These are phyloP conservation scores for Zaprionus lineosus DNA, from an alignment of 2,888 invertebrate genomes.

Conservation along the genomic window DNA sequence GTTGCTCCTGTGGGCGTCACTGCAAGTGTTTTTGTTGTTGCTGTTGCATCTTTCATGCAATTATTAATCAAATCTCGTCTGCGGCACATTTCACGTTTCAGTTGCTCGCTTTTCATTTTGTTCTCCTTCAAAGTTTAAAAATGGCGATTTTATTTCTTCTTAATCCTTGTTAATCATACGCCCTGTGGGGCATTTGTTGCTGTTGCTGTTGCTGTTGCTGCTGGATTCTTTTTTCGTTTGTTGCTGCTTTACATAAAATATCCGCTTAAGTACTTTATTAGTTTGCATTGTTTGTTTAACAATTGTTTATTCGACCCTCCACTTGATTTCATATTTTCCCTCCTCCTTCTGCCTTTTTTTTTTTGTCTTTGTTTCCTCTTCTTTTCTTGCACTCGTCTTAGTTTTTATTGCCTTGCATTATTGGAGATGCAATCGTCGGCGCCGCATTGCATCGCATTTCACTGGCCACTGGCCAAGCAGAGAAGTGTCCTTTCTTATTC, in stretches of 20 bases:
- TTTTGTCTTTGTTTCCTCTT: too few relatives aligned
- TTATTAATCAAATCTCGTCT: slow-evolving; percentile 51
- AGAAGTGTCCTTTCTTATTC: slow-evolving; percentile 3
- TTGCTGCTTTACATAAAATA: slow-evolving; percentile 43
- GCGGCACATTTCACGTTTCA: slow-evolving; percentile 45
- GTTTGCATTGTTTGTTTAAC: slow-evolving; percentile 64
- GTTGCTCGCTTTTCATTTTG: slow-evolving; percentile 42
- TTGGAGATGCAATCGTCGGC: slow-evolving; percentile 19
- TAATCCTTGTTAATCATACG: slow-evolving; percentile 63
- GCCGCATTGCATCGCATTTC: slow-evolving; percentile 20
- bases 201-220: slow-evolving; percentile 35
- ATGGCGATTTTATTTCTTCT: slow-evolving; percentile 9
- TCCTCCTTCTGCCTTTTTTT: too few relatives aligned
- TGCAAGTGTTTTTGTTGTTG: slow-evolving; percentile 15
- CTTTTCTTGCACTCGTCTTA: too few relatives aligned
- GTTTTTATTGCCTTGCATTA: slow-evolving; percentile 26
- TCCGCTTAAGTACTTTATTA: slow-evolving; percentile 73
- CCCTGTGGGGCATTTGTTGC: slow-evolving; percentile 62
- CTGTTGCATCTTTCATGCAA: slow-evolving; percentile 40
- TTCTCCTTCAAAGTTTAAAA: slow-evolving; percentile 1
- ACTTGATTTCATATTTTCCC: slow-evolving; percentile 2
- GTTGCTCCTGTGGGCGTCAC: slow-evolving; percentile 16
- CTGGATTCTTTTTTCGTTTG: slow-evolving; percentile 21
- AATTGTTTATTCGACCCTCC: slow-evolving; percentile 45
- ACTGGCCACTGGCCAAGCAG: slow-evolving; percentile 32